Evolutionary conservation across 1,140 invertebrate species (phyloP).

Genomic region (Microplitis demolitor): DNA sequence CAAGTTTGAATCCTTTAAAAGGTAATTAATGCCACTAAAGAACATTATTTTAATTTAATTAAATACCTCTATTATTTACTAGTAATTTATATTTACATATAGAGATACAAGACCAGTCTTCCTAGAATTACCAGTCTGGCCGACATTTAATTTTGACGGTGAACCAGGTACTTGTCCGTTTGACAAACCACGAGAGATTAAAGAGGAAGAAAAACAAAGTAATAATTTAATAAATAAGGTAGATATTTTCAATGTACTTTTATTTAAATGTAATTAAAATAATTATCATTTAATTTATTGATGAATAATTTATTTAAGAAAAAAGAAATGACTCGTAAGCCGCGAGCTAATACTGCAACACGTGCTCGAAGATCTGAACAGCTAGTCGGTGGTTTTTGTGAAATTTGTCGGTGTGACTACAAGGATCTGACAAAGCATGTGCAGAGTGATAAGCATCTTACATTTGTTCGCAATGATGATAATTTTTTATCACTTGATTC

Average conservation of each 20-base stretch:
- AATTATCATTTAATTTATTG: neutral
- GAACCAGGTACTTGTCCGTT: conserved; percentile 55
- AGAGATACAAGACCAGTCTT: conserved; percentile 60
- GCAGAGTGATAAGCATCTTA: conserved; percentile 72
- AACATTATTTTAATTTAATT: no score
- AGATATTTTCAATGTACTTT: neutral
- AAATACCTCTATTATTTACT: neutral
- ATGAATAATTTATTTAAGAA: conserved; percentile 34
- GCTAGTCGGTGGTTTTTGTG: conserved; percentile 71
- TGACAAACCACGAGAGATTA: conserved; percentile 41
- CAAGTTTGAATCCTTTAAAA: conserved; percentile 62
- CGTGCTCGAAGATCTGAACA: conserved; percentile 62
- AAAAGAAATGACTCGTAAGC: conserved; percentile 70
- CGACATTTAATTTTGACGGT: conserved; percentile 57
- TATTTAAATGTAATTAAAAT: neutral
- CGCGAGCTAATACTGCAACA: conserved; percentile 63
- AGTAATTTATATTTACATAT: conserved; percentile 30
- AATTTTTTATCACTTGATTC: conserved; percentile 74
- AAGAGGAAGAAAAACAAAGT: conserved; percentile 54
- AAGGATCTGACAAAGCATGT: conserved; percentile 69
- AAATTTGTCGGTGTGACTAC: conserved; percentile 76
- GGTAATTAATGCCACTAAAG: conserved; percentile 39
- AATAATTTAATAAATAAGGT: conserved; percentile 39
- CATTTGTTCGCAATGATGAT: conserved; percentile 71
- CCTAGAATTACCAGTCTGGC: conserved; percentile 58